phyloP scores from a whole-genome alignment of 1,140 invertebrate species.

The Mizuhopecten yessoensis region DNA sequence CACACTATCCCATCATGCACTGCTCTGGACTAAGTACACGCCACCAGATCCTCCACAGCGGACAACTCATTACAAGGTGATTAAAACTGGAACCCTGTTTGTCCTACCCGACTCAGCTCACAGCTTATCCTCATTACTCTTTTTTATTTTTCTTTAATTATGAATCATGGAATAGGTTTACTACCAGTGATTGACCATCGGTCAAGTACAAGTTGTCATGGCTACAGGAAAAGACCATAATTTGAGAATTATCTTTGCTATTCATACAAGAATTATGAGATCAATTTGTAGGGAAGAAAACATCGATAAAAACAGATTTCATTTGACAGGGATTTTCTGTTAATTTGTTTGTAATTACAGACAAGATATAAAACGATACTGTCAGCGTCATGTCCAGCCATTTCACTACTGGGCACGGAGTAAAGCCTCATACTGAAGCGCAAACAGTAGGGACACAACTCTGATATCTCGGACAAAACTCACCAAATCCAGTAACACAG shows the following conservation, averaged over 20 bases:
- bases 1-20: not conserved
- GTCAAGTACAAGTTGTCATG: constrained; percentile 14
- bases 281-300: not conserved
- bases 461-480: too few relatives aligned
- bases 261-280: constrained; percentile 35
- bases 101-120: not conserved
- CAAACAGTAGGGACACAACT: too few relatives aligned
- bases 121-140: not conserved
- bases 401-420: not conserved
- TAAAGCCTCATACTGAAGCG: not conserved
- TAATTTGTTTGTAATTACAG: constrained; percentile 30
- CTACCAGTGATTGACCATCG: not conserved
- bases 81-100: not conserved
- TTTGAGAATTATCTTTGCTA: constrained; percentile 39
- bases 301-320: not conserved
- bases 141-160: constrained; percentile 33
- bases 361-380: constrained; percentile 7
- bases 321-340: constrained; percentile 38
- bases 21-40: not conserved
- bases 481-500: too few relatives aligned
- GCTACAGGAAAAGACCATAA: not conserved
- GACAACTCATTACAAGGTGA: not conserved
- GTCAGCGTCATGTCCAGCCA: not conserved
- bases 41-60: too few relatives aligned
- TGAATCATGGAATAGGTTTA: not conserved